These are phyloP conservation scores for Meleagris gallopavo DNA, from an alignment of 2,113 vertebrate species.

Conservation along the genomic window DNA sequence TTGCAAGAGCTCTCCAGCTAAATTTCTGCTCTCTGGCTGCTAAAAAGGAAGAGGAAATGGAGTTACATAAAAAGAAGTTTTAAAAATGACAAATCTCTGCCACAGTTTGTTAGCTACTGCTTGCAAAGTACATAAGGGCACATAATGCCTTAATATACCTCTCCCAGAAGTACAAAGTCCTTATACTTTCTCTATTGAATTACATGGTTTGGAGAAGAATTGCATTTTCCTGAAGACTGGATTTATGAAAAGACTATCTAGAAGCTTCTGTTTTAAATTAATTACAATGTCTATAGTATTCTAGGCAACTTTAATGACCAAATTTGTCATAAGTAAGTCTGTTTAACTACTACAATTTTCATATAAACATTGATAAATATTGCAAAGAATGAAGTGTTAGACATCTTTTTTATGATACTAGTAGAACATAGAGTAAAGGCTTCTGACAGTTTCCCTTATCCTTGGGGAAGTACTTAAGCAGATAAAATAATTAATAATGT, in stretches of 20 bases:
- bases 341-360: constrained; percentile 1
- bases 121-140: not conserved
- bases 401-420: not conserved
- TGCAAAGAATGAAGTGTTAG: not conserved
- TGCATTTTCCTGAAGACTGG: not conserved
- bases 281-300: not conserved
- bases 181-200: not conserved
- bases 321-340: not conserved
- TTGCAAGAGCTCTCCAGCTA: not conserved
- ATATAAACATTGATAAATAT: constrained; percentile 25
- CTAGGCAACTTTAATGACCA: not conserved
- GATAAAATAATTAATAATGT: constrained; percentile 30
- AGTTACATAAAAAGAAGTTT: not conserved
- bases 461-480: constrained; percentile 30
- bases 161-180: not conserved
- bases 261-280: constrained; percentile 13
- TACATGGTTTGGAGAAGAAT: not conserved
- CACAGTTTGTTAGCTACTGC: constrained; percentile 8
- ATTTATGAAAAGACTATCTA: not conserved
- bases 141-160: not conserved
- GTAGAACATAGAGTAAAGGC: not conserved
- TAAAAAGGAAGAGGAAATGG: not conserved
- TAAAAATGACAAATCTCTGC: not conserved
- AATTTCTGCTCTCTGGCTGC: not conserved
- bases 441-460: constrained; percentile 4